A percentile compares a stretch with the other conserved stretches of the same genome.
phyloP scores from a whole-genome alignment of 2,797 vertebrate genomes.

The Sebastes itinus region DNA sequence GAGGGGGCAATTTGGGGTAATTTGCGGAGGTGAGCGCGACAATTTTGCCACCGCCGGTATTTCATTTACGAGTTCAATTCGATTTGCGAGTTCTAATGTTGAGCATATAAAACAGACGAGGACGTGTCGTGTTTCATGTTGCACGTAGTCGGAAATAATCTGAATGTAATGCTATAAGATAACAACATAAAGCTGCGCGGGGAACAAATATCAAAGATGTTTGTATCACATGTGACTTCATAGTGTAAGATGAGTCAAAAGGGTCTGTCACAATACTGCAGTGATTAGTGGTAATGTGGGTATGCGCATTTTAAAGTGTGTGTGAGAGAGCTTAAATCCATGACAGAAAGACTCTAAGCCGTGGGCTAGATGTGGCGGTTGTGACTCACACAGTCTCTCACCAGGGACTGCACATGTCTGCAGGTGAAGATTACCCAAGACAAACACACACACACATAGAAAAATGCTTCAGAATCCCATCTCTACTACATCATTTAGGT shows the following conservation, averaged over 20 bases:
- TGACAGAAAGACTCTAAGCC: constrained; percentile 45
- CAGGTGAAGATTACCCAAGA: constrained; percentile 60
- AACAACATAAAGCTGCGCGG: neutral
- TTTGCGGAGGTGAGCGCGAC: constrained; percentile 54
- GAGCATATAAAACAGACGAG: neutral
- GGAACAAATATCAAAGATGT: neutral
- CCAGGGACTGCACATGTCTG: constrained; percentile 51
- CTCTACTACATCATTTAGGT: neutral
- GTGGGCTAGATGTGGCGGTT: constrained; percentile 31
- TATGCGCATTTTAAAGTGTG: neutral
- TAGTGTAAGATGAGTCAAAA: constrained; percentile 9
- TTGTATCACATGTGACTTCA: constrained; percentile 24
- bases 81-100: neutral
- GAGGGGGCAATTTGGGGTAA: constrained; percentile 50
- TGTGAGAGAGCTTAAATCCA: constrained; percentile 22
- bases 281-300: constrained; percentile 7
- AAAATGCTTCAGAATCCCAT: constrained; percentile 5
- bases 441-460: neutral
- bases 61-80: constrained; percentile 27
- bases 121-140: neutral
- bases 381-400: constrained; percentile 54
- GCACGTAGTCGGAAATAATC: neutral
- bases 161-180: neutral
- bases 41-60: neutral
- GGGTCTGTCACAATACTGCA: neutral